These are phyloP conservation scores for Zosterops hypoxanthus DNA, from an alignment of 2,113 vertebrate species.

Conservation along the genomic window DNA sequence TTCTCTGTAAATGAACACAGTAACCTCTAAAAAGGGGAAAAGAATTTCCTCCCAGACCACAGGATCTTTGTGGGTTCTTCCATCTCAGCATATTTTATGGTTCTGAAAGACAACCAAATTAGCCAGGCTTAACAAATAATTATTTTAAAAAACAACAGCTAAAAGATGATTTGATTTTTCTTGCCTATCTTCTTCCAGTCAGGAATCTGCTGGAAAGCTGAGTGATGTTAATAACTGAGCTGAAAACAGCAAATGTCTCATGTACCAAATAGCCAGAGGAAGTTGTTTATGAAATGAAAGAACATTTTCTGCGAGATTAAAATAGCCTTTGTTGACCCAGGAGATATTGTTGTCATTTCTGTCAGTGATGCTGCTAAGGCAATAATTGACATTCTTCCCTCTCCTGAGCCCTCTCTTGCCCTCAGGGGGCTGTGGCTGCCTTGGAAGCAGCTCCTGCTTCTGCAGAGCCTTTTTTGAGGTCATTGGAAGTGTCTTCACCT, in stretches of 20 bases:
- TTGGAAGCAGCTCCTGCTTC: background rate
- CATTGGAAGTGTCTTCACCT: background rate
- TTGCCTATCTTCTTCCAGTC: background rate
- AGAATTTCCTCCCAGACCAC: background rate
- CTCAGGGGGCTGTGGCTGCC: background rate
- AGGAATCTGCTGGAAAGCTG: background rate
- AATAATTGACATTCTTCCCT: background rate
- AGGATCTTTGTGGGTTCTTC: background rate
- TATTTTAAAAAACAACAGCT: background rate
- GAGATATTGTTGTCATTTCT: background rate
- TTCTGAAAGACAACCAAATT: background rate
- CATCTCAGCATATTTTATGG: background rate
- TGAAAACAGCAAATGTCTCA: slow-evolving; percentile 10
- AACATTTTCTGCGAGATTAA: background rate
- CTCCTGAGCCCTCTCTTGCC: background rate
- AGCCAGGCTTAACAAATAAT: background rate
- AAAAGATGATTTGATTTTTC: background rate
- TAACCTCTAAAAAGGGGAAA: background rate
- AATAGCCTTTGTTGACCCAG: slow-evolving; percentile 2
- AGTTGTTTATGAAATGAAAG: slow-evolving; percentile 37
- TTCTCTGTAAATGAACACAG: background rate
- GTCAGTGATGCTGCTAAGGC: background rate
- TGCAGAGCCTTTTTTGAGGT: background rate
- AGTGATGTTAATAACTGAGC: background rate
- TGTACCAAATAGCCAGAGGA: slow-evolving; percentile 17